These are phyloP conservation scores for Troilus luridus DNA, from an alignment of 2,888 invertebrate species.

Conservation along the genomic window DNA sequence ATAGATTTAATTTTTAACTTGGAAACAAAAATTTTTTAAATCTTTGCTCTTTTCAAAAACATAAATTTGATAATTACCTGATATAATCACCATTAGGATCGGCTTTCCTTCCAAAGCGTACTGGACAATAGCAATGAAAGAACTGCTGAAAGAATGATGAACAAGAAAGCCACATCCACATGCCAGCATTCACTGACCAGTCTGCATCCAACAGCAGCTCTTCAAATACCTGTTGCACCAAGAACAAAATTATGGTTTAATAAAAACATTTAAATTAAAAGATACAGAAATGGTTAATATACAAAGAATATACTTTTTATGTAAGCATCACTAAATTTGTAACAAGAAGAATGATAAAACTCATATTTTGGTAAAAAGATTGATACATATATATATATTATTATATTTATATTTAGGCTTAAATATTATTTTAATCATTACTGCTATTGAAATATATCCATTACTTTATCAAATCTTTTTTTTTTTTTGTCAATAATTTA, in stretches of 20 bases:
- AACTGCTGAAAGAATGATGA: constrained; percentile 91
- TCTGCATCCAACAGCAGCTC: constrained; percentile 86
- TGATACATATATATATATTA: no score
- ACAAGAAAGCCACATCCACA: constrained; percentile 92
- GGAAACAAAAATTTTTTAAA: no score
- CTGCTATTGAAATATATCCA: no score
- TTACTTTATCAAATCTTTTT: no score
- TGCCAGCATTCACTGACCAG: constrained; percentile 90
- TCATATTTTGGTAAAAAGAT: no score
- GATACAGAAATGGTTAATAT: background rate
- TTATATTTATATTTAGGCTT: no score
- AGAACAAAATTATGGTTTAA: background rate
- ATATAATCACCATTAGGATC: constrained; percentile 92
- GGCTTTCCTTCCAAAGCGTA: constrained; percentile 85
- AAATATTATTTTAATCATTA: no score
- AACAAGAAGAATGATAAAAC: no score
- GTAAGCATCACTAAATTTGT: no score
- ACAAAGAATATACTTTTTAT: no score
- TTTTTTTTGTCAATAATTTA: no score
- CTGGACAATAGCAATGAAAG: constrained; percentile 88
- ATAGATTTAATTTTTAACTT: no score
- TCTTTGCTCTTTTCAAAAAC: background rate
- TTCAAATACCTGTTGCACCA: constrained; percentile 79
- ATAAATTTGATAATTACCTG: constrained; percentile 72
- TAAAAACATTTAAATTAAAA: background rate